phyloP scores from a whole-genome alignment of 2,888 invertebrate genomes.

The Brachypalpus laphriformis region DNA sequence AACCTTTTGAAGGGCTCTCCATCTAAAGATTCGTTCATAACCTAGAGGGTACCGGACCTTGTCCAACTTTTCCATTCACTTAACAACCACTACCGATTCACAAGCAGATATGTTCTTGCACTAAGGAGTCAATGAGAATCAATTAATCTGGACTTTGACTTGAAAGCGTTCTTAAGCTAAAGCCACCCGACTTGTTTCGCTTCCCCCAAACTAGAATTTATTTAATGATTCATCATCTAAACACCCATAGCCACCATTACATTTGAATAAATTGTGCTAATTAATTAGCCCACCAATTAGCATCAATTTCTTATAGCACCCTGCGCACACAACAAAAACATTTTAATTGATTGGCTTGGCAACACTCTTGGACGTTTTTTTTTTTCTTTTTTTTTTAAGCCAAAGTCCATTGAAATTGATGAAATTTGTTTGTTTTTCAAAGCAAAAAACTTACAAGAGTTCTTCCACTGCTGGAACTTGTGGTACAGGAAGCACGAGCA shows the following conservation, averaged over 20 bases:
- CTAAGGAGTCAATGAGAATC: slow-evolving; percentile 14
- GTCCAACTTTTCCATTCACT: neutral
- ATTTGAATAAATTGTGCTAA: slow-evolving; percentile 48
- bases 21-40: neutral
- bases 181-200: neutral
- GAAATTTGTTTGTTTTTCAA: neutral
- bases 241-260: slow-evolving; percentile 7
- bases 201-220: neutral
- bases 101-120: neutral
- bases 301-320: too few species aligned
- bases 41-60: slow-evolving; percentile 1
- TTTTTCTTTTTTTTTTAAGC: neutral
- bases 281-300: slow-evolving; percentile 40
- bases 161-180: neutral
- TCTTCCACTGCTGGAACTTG: slow-evolving; percentile 87
- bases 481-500: slow-evolving; percentile 86
- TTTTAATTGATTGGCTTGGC: slow-evolving; percentile 23
- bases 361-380: neutral
- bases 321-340: neutral
- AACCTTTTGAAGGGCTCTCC: neutral
- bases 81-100: neutral
- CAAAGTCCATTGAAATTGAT: slow-evolving; percentile 1
- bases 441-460: slow-evolving; percentile 83
- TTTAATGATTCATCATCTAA: neutral
- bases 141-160: slow-evolving; percentile 46